Evolutionary conservation across 2,888 invertebrate genomes (phyloP).

Genomic region (Parascotia fuliginaria): DNA sequence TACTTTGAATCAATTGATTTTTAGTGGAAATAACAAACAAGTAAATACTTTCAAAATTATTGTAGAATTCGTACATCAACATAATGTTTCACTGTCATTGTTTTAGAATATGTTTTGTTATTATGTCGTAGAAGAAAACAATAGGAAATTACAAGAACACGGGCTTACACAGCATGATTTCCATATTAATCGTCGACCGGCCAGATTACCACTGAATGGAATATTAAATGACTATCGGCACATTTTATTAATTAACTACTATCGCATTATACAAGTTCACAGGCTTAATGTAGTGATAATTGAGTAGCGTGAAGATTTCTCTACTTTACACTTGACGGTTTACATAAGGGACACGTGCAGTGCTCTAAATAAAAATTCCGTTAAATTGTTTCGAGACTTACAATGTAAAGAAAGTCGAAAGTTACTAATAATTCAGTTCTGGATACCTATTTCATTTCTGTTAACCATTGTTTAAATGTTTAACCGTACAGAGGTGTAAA

Average conservation of each 20-base stretch:
- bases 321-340: conserved; percentile 2
- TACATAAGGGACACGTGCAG: background rate
- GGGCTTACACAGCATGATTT: conserved; percentile 51
- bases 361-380: background rate
- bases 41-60: background rate
- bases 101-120: background rate
- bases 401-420: background rate
- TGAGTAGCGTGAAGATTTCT: conserved; percentile 43
- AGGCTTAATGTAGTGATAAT: conserved; percentile 54
- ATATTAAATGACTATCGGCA: conserved; percentile 31
- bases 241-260: conserved; percentile 62
- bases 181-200: conserved; percentile 49
- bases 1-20: background rate
- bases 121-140: conserved; percentile 1
- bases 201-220: conserved; percentile 41
- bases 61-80: conserved; percentile 7
- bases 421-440: too few relatives aligned
- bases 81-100: background rate
- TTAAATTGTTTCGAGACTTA: conserved; percentile 4
- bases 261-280: conserved; percentile 58
- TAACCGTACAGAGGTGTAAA: too few relatives aligned
- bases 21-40: background rate
- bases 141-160: conserved; percentile 20
- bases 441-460: too few relatives aligned
- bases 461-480: too few relatives aligned